Percentiles rank a stretch among this genome's conserved stretches.
phyloP scores from a whole-genome alignment of 2,113 vertebrate species.

The Plecturocebus donacophilus region DNA sequence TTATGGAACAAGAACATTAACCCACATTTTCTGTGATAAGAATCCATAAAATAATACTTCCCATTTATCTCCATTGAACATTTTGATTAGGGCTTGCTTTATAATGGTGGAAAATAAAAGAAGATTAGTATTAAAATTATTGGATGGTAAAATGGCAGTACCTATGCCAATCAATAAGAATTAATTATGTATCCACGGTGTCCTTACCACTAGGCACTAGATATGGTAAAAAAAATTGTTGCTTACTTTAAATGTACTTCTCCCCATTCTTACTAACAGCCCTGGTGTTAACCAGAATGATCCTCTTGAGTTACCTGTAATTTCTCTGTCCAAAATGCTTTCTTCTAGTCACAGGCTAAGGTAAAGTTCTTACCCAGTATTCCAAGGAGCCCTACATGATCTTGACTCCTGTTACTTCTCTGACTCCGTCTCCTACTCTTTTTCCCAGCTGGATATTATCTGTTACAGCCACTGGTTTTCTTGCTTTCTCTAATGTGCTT shows the following conservation, averaged over 20 bases:
- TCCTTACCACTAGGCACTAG: neutral
- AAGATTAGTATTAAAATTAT: neutral
- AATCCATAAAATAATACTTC: neutral
- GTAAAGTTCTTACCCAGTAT: neutral
- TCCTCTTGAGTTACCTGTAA: neutral
- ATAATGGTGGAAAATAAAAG: neutral
- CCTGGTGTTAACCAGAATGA: neutral
- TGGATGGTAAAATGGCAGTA: neutral
- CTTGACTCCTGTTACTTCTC: neutral
- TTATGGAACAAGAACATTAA: constrained; percentile 20
- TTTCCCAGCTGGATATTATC: neutral
- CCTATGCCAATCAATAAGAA: neutral
- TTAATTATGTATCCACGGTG: neutral
- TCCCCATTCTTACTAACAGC: neutral
- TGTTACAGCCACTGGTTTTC: rapidly evolving
- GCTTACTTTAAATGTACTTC: neutral
- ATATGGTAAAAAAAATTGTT: neutral
- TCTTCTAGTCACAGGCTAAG: neutral
- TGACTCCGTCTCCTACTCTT: neutral
- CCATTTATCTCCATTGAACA: neutral
- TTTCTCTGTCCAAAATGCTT: neutral
- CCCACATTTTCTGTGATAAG: neutral
- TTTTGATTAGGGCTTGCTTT: neutral
- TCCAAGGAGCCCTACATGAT: no score
- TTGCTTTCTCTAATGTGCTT: neutral